Conservation (phyloP, 2,113 vertebrate species). For the Anhinga anhinga region DNA sequence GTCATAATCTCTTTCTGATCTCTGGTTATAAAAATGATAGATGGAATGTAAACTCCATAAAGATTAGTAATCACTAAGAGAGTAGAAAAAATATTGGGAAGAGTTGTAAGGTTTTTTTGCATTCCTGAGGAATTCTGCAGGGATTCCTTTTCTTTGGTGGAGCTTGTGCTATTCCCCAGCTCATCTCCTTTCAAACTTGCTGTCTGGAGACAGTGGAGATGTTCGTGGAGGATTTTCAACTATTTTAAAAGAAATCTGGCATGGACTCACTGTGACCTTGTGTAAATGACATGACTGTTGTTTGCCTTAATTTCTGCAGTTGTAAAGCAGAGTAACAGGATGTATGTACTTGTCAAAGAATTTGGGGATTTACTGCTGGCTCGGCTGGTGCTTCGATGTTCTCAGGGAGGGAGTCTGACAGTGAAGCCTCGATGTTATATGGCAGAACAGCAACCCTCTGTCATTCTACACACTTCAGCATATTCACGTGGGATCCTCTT, state of each 20-base stretch:
- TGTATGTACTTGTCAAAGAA: neutral
- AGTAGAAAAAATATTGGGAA: constrained; percentile 3
- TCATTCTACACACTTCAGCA: neutral
- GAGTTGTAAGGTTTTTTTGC: constrained; percentile 16
- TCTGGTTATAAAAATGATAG: constrained; percentile 60
- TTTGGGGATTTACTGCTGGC: neutral
- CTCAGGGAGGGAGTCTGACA: neutral
- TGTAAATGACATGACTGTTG: neutral
- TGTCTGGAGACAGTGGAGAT: neutral
- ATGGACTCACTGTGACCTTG: neutral
- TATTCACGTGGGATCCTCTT: neutral
- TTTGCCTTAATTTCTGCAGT: neutral
- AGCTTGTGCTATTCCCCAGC: neutral
- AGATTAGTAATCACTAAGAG: constrained; percentile 38
- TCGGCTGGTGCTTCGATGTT: neutral
- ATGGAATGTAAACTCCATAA: constrained; percentile 62
- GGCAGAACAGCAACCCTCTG: neutral
- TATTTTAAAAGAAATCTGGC: neutral
- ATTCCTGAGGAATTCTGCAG: constrained; percentile 44
- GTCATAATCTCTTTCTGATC: constrained; percentile 51
- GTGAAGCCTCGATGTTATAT: rapidly evolving
- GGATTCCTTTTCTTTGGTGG: neutral
- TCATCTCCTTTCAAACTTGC: neutral
- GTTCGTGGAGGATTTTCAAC: neutral
- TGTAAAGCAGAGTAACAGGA: neutral